Percentiles rank a stretch among this genome's conserved stretches.
Evolutionary conservation across 2,113 vertebrate species (phyloP).

Genomic region (Xenopus laevis): DNA sequence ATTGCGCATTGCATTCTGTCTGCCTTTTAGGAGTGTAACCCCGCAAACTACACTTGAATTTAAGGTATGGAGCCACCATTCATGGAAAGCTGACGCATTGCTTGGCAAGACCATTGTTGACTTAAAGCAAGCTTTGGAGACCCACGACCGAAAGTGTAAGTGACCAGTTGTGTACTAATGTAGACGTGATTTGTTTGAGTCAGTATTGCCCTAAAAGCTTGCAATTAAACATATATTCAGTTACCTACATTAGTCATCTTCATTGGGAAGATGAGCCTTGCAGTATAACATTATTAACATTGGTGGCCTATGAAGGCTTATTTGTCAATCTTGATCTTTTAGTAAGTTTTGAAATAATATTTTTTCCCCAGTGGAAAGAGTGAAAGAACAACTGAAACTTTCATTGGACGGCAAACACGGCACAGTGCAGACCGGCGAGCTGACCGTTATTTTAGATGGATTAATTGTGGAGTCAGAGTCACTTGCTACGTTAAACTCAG

Average conservation of each 20-base stretch:
- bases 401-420: slow-evolving; percentile 86
- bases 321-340: too few species aligned
- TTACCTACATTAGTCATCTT: too few species aligned
- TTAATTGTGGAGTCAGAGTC: slow-evolving; percentile 74
- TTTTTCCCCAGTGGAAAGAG: slow-evolving; percentile 80
- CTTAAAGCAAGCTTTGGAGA: slow-evolving; percentile 81
- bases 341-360: neutral
- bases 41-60: slow-evolving; percentile 89
- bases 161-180: slow-evolving; percentile 12
- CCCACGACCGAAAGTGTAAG: slow-evolving; percentile 91
- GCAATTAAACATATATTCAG: too few species aligned
- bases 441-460: slow-evolving; percentile 88
- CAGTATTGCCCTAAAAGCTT: neutral
- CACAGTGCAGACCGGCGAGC: slow-evolving; percentile 80
- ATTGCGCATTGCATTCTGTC: too few species aligned
- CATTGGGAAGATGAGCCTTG: too few species aligned
- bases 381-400: slow-evolving; percentile 90
- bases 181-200: neutral
- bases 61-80: slow-evolving; percentile 95
- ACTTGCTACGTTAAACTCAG: slow-evolving; percentile 65
- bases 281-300: too few species aligned
- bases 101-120: slow-evolving; percentile 90
- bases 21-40: slow-evolving; percentile 81
- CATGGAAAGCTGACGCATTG: slow-evolving; percentile 89
- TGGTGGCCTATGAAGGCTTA: too few species aligned